Percentiles rank a stretch among this genome's conserved stretches.
phyloP scores from a whole-genome alignment of 2,797 vertebrate genomes.

The Gorsachius magnificus region DNA sequence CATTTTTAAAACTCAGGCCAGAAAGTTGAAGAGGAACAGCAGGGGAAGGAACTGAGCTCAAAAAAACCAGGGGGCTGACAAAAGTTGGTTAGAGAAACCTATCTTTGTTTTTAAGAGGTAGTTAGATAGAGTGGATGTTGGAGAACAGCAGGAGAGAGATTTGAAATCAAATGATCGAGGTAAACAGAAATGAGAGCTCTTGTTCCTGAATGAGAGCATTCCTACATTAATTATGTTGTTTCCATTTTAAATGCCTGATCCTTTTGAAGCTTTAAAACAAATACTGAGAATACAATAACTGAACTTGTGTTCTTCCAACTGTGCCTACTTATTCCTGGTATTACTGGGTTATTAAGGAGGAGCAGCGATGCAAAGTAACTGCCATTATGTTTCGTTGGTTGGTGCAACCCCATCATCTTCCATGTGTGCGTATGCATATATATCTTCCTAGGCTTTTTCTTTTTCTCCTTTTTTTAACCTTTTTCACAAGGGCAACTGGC shows the following conservation, averaged over 20 bases:
- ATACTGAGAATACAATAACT: not conserved
- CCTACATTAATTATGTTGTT: not conserved
- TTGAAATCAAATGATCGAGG: not conserved
- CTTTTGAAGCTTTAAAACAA: not conserved
- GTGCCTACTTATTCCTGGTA: not conserved
- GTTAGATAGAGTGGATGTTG: not conserved
- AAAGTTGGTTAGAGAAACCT: not conserved
- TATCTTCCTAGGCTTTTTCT: not conserved
- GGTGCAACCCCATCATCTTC: not conserved
- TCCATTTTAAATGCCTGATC: not conserved
- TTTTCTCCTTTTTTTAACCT: not conserved
- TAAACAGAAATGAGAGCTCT: not conserved
- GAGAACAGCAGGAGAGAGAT: not conserved
- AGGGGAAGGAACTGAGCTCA: not conserved
- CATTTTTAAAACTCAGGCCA: not conserved
- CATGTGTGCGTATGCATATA: not conserved
- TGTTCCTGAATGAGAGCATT: not conserved
- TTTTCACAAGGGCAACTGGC: not conserved
- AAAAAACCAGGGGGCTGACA: not conserved
- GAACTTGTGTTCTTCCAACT: not conserved
- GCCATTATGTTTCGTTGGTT: not conserved
- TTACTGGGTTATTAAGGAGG: not conserved
- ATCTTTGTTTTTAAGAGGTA: not conserved
- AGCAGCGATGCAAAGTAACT: not conserved
- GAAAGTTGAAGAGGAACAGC: not conserved